Evolutionary conservation across 2,113 vertebrate species (phyloP).

Genomic region (Callionymus lyra): DNA sequence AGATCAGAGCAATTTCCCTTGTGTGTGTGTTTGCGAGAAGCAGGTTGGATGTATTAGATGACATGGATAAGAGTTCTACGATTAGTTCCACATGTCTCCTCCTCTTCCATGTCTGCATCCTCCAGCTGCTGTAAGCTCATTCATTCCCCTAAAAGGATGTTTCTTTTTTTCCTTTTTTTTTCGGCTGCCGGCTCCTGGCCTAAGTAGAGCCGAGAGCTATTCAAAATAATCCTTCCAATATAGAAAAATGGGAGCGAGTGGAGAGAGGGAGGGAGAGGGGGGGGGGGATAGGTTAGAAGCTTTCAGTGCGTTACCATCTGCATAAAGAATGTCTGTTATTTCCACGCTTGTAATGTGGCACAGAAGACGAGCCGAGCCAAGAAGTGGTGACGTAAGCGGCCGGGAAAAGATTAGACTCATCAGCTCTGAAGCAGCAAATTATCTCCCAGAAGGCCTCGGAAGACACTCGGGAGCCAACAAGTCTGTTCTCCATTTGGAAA

Average conservation of each 20-base stretch:
- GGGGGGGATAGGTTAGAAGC: constrained; percentile 29
- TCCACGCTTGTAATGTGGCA: constrained; percentile 56
- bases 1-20: constrained; percentile 19
- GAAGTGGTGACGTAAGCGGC: constrained; percentile 12
- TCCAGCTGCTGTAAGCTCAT: constrained; percentile 27
- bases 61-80: constrained; percentile 13
- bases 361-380: constrained; percentile 19
- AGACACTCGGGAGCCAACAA: too few relatives aligned
- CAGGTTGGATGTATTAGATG: neutral
- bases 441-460: too few relatives aligned
- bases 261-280: constrained; percentile 27
- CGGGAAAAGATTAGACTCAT: too few relatives aligned
- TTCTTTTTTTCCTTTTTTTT: constrained; percentile 33
- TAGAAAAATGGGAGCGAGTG: constrained; percentile 19
- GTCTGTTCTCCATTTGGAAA: too few relatives aligned
- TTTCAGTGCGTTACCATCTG: constrained; percentile 52
- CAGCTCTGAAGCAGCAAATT: constrained; percentile 8
- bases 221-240: constrained; percentile 41
- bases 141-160: constrained; percentile 56
- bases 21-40: constrained; percentile 5
- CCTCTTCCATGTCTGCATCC: constrained; percentile 28
- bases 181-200: constrained; percentile 32
- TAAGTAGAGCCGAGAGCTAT: constrained; percentile 24
- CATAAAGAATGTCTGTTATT: constrained; percentile 55
- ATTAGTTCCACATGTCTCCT: constrained; percentile 18